Percentiles rank a stretch among this genome's conserved stretches.
Evolutionary conservation across 2,113 vertebrate genomes (phyloP).

Genomic region (Podilymbus podiceps): DNA sequence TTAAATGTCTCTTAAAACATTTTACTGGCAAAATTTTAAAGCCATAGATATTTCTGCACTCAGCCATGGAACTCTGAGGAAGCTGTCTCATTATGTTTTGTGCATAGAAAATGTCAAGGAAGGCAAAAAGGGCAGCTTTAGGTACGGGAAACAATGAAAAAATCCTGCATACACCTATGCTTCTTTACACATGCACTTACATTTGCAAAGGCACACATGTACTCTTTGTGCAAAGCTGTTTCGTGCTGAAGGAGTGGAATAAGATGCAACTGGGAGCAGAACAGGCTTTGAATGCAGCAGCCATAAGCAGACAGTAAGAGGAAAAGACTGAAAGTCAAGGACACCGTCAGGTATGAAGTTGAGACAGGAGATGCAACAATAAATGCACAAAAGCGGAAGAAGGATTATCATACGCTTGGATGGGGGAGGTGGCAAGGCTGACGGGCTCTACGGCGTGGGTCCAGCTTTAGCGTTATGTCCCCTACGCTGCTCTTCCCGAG

Average conservation of each 20-base stretch:
- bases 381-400: not conserved
- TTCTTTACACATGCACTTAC: not conserved
- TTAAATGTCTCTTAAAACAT: not conserved
- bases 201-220: not conserved
- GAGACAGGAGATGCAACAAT: not conserved
- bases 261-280: not conserved
- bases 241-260: not conserved
- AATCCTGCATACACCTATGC: not conserved
- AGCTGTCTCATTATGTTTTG: not conserved
- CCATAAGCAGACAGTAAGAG: not conserved
- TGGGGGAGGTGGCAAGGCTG: not conserved
- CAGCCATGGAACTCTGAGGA: not conserved
- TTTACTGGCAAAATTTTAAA: not conserved
- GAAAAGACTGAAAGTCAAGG: not conserved
- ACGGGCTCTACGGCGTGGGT: not conserved
- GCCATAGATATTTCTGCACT: not conserved
- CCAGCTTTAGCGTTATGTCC: not conserved
- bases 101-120: not conserved
- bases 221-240: not conserved
- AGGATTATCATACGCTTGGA: not conserved
- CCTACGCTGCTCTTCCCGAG: not conserved
- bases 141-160: not conserved
- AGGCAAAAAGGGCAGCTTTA: not conserved
- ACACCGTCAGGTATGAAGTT: not conserved
- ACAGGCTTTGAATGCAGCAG: not conserved